Conservation (phyloP, 2,113 vertebrate genomes). For the Andinoacara biseriatus region DNA sequence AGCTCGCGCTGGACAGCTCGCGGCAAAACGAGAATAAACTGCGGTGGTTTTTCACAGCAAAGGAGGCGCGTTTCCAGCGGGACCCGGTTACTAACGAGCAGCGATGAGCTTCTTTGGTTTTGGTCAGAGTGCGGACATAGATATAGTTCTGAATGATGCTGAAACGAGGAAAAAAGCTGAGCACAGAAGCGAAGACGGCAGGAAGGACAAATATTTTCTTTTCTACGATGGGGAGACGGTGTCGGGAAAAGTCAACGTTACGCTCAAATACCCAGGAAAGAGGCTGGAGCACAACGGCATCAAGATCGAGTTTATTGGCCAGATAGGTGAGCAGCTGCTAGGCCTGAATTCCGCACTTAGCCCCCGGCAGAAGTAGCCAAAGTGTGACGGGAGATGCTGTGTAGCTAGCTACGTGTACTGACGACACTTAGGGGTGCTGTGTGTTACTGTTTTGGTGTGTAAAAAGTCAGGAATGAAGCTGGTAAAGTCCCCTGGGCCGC, state of each 20-base stretch:
- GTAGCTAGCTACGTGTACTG: neutral
- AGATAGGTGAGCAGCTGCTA: slow-evolving; percentile 85
- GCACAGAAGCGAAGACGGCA: slow-evolving; percentile 95
- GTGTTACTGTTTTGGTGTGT: neutral
- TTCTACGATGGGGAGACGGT: slow-evolving; percentile 96
- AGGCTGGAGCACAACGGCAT: slow-evolving; percentile 96
- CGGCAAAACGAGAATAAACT: neutral
- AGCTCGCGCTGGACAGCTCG: neutral
- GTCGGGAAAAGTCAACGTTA: slow-evolving; percentile 92
- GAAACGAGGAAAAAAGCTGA: slow-evolving; percentile 94
- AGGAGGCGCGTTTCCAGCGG: neutral
- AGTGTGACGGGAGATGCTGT: neutral
- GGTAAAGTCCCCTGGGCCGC: neutral
- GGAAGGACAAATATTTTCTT: slow-evolving; percentile 95
- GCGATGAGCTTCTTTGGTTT: slow-evolving; percentile 97
- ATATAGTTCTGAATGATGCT: slow-evolving; percentile 90
- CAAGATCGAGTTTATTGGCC: slow-evolving; percentile 97
- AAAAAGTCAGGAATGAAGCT: too few species aligned
- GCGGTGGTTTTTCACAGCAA: neutral
- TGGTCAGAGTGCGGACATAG: slow-evolving; percentile 93
- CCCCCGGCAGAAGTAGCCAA: slow-evolving; percentile 15
- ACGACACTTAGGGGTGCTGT: fast-evolving
- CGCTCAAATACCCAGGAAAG: slow-evolving; percentile 92
- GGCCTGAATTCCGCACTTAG: slow-evolving; percentile 36
- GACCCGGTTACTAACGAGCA: neutral